phyloP scores from a whole-genome alignment of 1,140 invertebrate genomes.

The Drosophila repletoides region DNA sequence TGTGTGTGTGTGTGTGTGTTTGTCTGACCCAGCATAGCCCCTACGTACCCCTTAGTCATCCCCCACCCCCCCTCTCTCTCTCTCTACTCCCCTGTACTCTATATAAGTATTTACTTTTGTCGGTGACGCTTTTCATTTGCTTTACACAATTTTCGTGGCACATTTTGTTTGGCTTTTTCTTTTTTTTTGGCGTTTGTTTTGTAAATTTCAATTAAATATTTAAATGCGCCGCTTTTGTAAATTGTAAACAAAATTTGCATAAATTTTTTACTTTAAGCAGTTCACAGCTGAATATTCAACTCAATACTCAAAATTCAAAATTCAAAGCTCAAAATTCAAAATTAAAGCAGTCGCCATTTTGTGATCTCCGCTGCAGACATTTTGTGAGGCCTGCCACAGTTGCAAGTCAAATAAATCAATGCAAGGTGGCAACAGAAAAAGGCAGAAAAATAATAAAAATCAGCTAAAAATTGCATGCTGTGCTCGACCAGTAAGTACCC shows the following conservation, averaged over 20 bases:
- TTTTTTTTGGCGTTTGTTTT: slow-evolving; percentile 38
- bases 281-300: too few relatives aligned
- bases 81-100: neutral
- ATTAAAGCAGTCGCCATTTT: slow-evolving; percentile 30
- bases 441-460: neutral
- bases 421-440: slow-evolving; percentile 34
- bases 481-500: neutral
- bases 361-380: slow-evolving; percentile 25
- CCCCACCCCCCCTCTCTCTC: neutral
- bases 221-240: slow-evolving; percentile 45
- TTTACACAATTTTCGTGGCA: slow-evolving; percentile 39
- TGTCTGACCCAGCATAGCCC: slow-evolving; percentile 36
- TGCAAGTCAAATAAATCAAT: slow-evolving; percentile 36
- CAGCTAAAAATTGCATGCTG: too few relatives aligned
- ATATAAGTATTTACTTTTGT: slow-evolving; percentile 40
- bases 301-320: neutral
- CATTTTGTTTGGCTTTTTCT: slow-evolving; percentile 20
- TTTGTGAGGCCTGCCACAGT: slow-evolving; percentile 4
- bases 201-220: slow-evolving; percentile 73
- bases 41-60: slow-evolving; percentile 32
- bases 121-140: slow-evolving; percentile 28
- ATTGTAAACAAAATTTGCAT: slow-evolving; percentile 66
- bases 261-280: too few relatives aligned
- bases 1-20: too few relatives aligned
- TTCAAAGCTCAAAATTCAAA: neutral